A percentile compares a stretch with the other conserved stretches of the same genome.
Conservation (phyloP, 2,888 invertebrate genomes). For the Epistrophe grossulariae region DNA sequence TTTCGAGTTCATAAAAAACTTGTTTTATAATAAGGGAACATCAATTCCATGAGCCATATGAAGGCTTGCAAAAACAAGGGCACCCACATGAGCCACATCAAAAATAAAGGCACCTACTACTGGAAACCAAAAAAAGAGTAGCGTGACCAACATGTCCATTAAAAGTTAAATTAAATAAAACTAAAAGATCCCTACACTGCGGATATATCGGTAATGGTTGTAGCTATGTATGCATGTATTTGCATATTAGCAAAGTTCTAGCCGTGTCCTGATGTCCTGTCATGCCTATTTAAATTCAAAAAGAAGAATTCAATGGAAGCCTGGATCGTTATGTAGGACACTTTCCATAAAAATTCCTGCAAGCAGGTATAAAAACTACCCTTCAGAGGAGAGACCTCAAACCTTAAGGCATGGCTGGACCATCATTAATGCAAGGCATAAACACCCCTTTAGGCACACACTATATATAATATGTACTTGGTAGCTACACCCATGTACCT, state of each 20-base stretch:
- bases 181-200: slow-evolving; percentile 36
- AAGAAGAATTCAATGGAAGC: slow-evolving; percentile 27
- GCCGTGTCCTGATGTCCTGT: slow-evolving; percentile 19
- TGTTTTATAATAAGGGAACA: background rate
- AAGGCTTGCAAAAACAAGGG: too few species aligned
- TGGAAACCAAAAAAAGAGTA: slow-evolving; percentile 10
- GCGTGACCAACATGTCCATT: slow-evolving; percentile 26
- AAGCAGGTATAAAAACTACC: background rate
- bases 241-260: slow-evolving; percentile 17
- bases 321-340: slow-evolving; percentile 7
- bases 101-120: slow-evolving; percentile 7
- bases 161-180: slow-evolving; percentile 49
- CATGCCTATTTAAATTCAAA: slow-evolving; percentile 27
- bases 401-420: slow-evolving; percentile 60
- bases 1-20: background rate
- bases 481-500: background rate
- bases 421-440: slow-evolving; percentile 38
- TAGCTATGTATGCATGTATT: background rate
- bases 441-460: background rate
- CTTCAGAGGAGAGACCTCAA: slow-evolving; percentile 44
- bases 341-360: slow-evolving; percentile 7
- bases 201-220: slow-evolving; percentile 11
- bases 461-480: too few species aligned
- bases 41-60: background rate
- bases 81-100: background rate